Percentiles rank a stretch among this genome's conserved stretches.
Conservation (phyloP, 2,113 vertebrate species). For the Corythaeola cristata region DNA sequence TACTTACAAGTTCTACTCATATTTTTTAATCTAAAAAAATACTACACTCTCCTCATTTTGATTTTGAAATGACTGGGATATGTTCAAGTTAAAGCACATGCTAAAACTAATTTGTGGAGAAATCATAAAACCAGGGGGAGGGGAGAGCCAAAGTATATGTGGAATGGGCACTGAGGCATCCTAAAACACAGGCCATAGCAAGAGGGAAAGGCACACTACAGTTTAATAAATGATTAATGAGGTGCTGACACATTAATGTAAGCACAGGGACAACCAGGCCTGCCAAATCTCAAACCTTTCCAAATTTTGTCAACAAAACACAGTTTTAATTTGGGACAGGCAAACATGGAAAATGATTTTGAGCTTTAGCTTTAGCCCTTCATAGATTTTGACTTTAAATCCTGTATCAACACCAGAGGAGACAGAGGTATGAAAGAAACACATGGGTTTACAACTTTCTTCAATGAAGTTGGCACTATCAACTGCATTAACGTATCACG, state of each 20-base stretch:
- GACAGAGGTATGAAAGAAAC: conserved; percentile 48
- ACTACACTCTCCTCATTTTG: conserved; percentile 30
- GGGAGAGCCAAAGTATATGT: conserved; percentile 12
- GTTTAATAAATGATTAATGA: conserved; percentile 74
- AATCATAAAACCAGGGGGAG: conserved; percentile 60
- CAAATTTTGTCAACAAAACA: conserved; percentile 77
- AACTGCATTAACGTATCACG: neutral
- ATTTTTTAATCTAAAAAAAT: conserved; percentile 61
- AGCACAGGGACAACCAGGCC: conserved; percentile 64
- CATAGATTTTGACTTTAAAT: conserved; percentile 58
- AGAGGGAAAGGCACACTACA: conserved; percentile 46
- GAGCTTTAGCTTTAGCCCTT: conserved; percentile 47
- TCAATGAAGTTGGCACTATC: conserved; percentile 29
- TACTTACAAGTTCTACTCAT: conserved; percentile 5
- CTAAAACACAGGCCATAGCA: conserved; percentile 57
- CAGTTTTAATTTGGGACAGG: conserved; percentile 72
- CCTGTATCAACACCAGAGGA: conserved; percentile 48
- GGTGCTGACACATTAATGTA: conserved; percentile 74
- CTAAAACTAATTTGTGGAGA: conserved; percentile 64
- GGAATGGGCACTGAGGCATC: conserved; percentile 42
- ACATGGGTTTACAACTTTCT: conserved; percentile 33
- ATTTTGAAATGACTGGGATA: conserved; percentile 49
- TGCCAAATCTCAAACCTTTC: conserved; percentile 72
- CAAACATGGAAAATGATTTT: conserved; percentile 70
- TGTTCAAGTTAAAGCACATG: conserved; percentile 56